Percentiles rank a stretch among this genome's conserved stretches.
Conservation (phyloP, 2,113 vertebrate species). For the Alces alces region DNA sequence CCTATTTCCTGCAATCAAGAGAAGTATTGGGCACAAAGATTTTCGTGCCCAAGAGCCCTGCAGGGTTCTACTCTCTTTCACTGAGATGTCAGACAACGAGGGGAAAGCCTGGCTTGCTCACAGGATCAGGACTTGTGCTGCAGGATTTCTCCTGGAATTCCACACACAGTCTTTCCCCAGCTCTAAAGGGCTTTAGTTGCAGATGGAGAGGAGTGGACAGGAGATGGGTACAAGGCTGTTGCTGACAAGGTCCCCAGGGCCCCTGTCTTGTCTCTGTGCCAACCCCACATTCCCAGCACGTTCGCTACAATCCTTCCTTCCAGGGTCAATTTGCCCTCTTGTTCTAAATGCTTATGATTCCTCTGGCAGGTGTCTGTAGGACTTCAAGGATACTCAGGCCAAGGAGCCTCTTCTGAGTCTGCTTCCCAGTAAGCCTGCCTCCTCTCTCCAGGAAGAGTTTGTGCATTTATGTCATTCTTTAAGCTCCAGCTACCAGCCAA, state of each 20-base stretch:
- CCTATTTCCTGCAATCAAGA: neutral
- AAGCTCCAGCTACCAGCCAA: neutral
- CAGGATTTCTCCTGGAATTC: neutral
- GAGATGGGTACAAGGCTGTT: neutral
- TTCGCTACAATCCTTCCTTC: neutral
- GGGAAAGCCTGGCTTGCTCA: too few species aligned
- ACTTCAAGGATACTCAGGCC: neutral
- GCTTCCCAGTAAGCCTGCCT: accelerated
- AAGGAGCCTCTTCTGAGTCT: neutral
- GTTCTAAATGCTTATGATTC: neutral
- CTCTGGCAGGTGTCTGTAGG: neutral
- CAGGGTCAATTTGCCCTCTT: accelerated
- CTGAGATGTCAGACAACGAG: neutral
- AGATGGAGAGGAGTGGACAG: neutral
- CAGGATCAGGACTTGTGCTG: too few species aligned
- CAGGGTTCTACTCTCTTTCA: neutral
- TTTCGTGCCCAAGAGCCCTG: neutral
- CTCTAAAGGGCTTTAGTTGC: neutral
- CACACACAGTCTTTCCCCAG: too few species aligned
- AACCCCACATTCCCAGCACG: neutral
- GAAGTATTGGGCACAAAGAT: neutral
- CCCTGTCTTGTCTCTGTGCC: neutral
- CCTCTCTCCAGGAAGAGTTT: too few species aligned
- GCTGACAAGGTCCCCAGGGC: neutral
- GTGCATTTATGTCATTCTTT: neutral